Evolutionary conservation across 1,140 invertebrate genomes (phyloP), one percentile per base, ranked within the genome.

Genomic region (Drosophila ercepeae): DNA sequence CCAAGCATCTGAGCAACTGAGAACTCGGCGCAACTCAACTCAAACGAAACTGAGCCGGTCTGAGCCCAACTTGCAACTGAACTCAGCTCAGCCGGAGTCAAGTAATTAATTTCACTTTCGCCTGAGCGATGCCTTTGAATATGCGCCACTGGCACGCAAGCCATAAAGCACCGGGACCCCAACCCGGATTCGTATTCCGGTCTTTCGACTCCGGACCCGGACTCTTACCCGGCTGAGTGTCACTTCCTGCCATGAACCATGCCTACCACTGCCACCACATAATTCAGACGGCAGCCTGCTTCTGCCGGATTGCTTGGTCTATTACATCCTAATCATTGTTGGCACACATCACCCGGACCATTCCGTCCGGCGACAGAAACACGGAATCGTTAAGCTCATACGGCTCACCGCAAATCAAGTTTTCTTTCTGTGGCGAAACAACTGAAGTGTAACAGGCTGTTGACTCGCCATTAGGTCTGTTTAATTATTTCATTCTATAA

Each of bases 61-160:
- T 36, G 34, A 50, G 32, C 45, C 6, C 42, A 11, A 52, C 50
- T 46, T 54, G 53, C 44, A 55, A 41, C 39, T 46, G 34, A 53
- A 65, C 52, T 48, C 54, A 9, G 52, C 63, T 45, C 63, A 64
- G 45, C 27, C 45, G n/a, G 57, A 75, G 71, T 60, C 54, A 29
- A 68, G 82, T 86, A 86, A 86, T 86, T 86, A 86, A 86, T 86
- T 88, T 88, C 82, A 82, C 77, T 88, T 86, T 86, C 77, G 82
- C 59, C 76, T 78, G 68, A 88, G 82, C 82, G 76, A 88, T 81
- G 81, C 82, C 78, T 81, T 88, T 86, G 81, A 86, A 86, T 77
- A 88, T 77, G 54, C 58, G 49, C 50, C 64, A 45, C 53, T 32
- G 64, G 57, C 82, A 88, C 77, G 82, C 82, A 77, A 84, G 65